Evolutionary conservation across 1,140 invertebrate species (phyloP).

Genomic region (Eubasilissa regina): DNA sequence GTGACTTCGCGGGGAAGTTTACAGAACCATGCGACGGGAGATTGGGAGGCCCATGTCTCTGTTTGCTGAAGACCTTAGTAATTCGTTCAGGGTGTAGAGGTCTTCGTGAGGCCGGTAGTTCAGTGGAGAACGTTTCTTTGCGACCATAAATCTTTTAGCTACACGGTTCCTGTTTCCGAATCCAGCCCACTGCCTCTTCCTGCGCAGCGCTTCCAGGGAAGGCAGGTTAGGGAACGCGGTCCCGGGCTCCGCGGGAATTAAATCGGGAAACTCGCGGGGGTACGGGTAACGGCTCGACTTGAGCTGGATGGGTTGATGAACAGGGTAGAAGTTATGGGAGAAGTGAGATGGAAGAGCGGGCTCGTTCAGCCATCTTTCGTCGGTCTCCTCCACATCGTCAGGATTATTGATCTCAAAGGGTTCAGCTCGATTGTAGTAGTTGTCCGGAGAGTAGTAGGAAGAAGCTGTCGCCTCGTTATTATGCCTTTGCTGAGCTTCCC

Average conservation of each 20-base stretch:
- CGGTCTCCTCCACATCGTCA: constrained; percentile 64
- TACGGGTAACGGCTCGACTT: constrained; percentile 52
- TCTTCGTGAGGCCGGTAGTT: constrained; percentile 68
- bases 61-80: constrained; percentile 67
- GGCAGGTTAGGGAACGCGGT: constrained; percentile 62
- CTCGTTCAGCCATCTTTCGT: constrained; percentile 69
- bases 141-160: constrained; percentile 71
- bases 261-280: constrained; percentile 64
- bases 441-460: constrained; percentile 68
- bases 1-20: constrained; percentile 57
- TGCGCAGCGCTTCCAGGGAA: constrained; percentile 67
- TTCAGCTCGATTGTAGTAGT: constrained; percentile 65
- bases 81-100: constrained; percentile 69
- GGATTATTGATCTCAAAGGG: constrained; percentile 66
- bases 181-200: constrained; percentile 67
- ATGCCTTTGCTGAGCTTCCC: constrained; percentile 70
- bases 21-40: constrained; percentile 70
- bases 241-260: constrained; percentile 60
- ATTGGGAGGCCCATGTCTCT: constrained; percentile 69
- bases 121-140: constrained; percentile 68
- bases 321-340: constrained; percentile 42
- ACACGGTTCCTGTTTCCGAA: constrained; percentile 63
- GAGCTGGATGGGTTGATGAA: constrained; percentile 19
- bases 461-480: constrained; percentile 69
- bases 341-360: constrained; percentile 65